phyloP scores from a whole-genome alignment of 2,888 invertebrate species.

The Stegana nigrithorax region DNA sequence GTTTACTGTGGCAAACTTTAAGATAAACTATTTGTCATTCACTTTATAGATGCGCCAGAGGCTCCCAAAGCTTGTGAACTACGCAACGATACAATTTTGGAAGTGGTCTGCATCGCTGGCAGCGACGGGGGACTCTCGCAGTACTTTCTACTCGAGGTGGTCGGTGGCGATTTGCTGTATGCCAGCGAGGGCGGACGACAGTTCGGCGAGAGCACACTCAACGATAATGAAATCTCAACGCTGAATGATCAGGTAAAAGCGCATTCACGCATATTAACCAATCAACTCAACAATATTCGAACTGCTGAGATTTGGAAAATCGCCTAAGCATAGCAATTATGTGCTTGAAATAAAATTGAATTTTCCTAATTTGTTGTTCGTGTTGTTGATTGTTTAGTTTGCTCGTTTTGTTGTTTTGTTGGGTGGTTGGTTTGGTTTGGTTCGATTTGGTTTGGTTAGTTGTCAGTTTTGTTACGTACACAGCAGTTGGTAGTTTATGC shows the following conservation, averaged over 20 bases:
- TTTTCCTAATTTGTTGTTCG: not conserved
- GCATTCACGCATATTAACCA: no score
- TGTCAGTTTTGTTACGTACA: not conserved
- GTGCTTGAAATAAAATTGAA: not conserved
- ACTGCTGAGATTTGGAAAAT: constrained; percentile 8
- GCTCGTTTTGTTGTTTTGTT: no score
- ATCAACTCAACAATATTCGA: no score
- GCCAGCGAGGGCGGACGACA: constrained; percentile 68
- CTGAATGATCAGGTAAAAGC: constrained; percentile 77
- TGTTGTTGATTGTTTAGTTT: not conserved
- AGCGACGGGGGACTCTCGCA: constrained; percentile 85
- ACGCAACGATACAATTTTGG: constrained; percentile 75
- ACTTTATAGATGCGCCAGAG: constrained; percentile 77
- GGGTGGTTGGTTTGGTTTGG: not conserved
- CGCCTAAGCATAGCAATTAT: constrained; percentile 12
- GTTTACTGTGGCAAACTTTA: not conserved
- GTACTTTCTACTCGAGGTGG: constrained; percentile 84
- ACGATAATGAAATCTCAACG: constrained; percentile 74
- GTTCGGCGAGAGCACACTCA: constrained; percentile 62
- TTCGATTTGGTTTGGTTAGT: not conserved
- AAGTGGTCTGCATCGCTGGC: constrained; percentile 81
- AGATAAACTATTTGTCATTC: not conserved
- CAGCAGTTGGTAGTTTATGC: not conserved
- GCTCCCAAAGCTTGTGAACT: constrained; percentile 81
- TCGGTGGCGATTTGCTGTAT: constrained; percentile 71